Base-by-base conservation (phyloP, 2,797 vertebrate species). In the Mus minutoides region DNA sequence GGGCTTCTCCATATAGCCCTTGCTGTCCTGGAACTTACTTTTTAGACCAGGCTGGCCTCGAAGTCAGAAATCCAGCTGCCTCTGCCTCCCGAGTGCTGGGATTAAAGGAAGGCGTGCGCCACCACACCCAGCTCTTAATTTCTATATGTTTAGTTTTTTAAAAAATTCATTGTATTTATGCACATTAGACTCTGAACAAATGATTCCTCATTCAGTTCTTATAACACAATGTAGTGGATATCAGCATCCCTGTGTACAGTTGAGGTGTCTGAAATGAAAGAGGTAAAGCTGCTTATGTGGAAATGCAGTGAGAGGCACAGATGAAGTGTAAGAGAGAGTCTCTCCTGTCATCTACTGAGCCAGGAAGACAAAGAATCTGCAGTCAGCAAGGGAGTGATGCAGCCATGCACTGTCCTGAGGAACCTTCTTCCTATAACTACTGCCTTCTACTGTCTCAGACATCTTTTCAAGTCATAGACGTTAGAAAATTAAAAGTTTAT, bases 401-500 rank as follows among this genome's bases (percentile, higher is more conserved):
- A 82, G n/a, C 13, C 34, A 29, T 1, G 1, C 14, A 64, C 2
- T 29, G 29, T 88, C 12, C 73, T n/a, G 75, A n/a, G 71, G 88
- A 58, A 75, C 0, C 6, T 62, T 62, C 24, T 88, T 82, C 54
- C 34, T 69, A 31, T 12, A 22, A 79, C 46, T 84, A 79, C 46
- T 84, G 22, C 17, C 40, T 75, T 95, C 60, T 43, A 89, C 31
- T 83, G 29, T 78, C 46, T 86, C 17, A 67, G 62, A 89, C 22
- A 26, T 87, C 90, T 90, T 83, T 37, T 69, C 91, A 92, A 69
- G 60, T 89, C n/a, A 64, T 26, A 76, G 64, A 31, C 26, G 67
- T 34, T 19, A 46, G 60, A 91, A 88, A 62, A 29, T 31, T 52
- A 37, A 71, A 71, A 21, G 34, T 17, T 71, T 71, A 37, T 71